A percentile compares a stretch with the other conserved stretches of the same genome.
These are phyloP conservation scores for Apotomis betuletana DNA, from an alignment of 2,888 invertebrate species.

Conservation along the genomic window DNA sequence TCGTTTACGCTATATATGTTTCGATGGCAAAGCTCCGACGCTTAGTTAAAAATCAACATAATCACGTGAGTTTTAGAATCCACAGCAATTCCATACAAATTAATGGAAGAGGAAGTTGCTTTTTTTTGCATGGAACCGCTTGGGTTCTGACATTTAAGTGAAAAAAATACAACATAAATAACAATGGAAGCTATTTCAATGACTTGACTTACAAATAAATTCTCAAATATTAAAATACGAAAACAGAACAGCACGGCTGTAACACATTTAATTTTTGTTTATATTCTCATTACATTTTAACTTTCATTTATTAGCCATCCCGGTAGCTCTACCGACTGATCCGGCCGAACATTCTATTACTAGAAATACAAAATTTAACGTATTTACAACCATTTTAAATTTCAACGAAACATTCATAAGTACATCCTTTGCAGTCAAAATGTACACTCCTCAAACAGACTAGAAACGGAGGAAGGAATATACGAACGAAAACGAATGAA, in stretches of 20 bases:
- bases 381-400: constrained; percentile 82
- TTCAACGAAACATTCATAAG: constrained; percentile 80
- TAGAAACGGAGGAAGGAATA: constrained; percentile 75
- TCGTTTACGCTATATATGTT: constrained; percentile 51
- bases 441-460: constrained; percentile 79
- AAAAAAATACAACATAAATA: constrained; percentile 10
- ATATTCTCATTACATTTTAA: constrained; percentile 63
- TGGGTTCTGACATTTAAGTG: constrained; percentile 63
- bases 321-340: constrained; percentile 70
- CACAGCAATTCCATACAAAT: constrained; percentile 75
- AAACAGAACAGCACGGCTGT: constrained; percentile 60
- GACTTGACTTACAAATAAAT: constrained; percentile 41
- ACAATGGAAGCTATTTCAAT: constrained; percentile 29
- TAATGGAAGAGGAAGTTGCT: constrained; percentile 81
- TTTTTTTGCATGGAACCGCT: constrained; percentile 73
- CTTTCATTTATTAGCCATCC: constrained; percentile 61
- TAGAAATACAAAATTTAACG: constrained; percentile 84
- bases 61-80: constrained; percentile 64
- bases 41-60: constrained; percentile 16
- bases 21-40: constrained; percentile 64
- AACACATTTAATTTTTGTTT: constrained; percentile 61
- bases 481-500: constrained; percentile 55
- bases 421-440: constrained; percentile 79
- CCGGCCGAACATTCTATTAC: constrained; percentile 79
- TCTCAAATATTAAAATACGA: constrained; percentile 47